These are phyloP conservation scores for Tenthredo distinguenda DNA, from an alignment of 2,888 invertebrate species.

Conservation along the genomic window DNA sequence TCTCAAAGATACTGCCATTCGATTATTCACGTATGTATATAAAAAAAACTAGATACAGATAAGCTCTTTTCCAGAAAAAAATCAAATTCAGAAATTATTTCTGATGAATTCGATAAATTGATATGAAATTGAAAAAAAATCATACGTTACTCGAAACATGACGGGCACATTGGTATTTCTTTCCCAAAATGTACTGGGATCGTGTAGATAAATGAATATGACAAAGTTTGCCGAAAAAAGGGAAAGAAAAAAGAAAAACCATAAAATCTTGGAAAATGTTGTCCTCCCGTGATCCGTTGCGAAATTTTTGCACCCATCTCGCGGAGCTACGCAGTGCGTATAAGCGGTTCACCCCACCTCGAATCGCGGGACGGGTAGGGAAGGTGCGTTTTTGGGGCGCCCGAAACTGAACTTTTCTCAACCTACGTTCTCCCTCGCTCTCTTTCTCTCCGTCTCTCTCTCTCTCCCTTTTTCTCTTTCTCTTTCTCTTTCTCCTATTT, in stretches of 20 bases:
- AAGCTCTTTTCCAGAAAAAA: no score
- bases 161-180: not conserved
- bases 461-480: conserved; percentile 51
- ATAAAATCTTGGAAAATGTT: not conserved
- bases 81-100: no score
- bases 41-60: not conserved
- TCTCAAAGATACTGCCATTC: not conserved
- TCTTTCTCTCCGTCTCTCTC: conserved; percentile 7
- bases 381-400: conserved; percentile 39
- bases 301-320: conserved; percentile 14
- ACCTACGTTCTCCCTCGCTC: conserved; percentile 17
- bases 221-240: not conserved
- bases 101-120: no score
- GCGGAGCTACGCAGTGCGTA: conserved; percentile 52
- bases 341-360: conserved; percentile 39
- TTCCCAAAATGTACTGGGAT: not conserved
- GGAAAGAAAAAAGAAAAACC: not conserved
- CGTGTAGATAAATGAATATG: not conserved
- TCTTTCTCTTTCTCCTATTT: conserved; percentile 45
- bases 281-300: not conserved
- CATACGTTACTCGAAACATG: no score
- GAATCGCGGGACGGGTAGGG: conserved; percentile 16
- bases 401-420: conserved; percentile 49
- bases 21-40: not conserved
- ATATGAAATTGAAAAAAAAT: no score